Base-by-base conservation (phyloP, 2,888 invertebrate genomes). In the Ophonus ardosiacus region DNA sequence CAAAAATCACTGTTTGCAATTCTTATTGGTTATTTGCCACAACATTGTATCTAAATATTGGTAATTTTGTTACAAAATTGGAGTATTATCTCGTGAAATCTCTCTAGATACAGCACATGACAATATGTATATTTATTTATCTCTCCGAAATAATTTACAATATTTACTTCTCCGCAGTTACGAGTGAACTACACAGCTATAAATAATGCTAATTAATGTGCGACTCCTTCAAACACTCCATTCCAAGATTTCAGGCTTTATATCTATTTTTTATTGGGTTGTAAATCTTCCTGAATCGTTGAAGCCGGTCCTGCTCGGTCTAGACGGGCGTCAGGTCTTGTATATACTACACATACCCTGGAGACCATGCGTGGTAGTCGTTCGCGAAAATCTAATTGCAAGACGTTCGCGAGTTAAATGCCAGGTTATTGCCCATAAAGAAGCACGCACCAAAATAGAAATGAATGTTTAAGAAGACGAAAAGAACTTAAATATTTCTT, bases 341-440 rank as follows among this genome's bases (percentile, higher is more conserved):
- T 13, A 51, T 8, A 13, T 6, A 10, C 31, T 79, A 79, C 61
- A 79, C 40, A 74, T 79, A 79, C 79, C 79, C 31, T 31, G 79
- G 79, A 59, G 13, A 13, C 13, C 43, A 13, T 13, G 43, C 43
- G 43, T 51, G 43, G 43, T 51, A 78, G 40, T 59, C 79, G 79
- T 59, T 59, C 61, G 79, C 79, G 79, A 79, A 79, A 79, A 79
- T 79, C 79, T 79, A 61, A 79, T 79, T 79, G 79, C 79, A 51
- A 13, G 43, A 51, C 10, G 31, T 31, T 31, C 5, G 31, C 31
- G 31, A 31, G 31, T 31, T 51, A 51, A 51, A 8, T 13, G 43
- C 13, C 43, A 13, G 43, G 13, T 51, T 51, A 51, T 51, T 51
- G 31, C 31, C 31, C 31, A 31, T 31, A 31, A 31, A 31, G 31